phyloP scores from a whole-genome alignment of 1,140 invertebrate genomes.

The Dendroctonus valens region DNA sequence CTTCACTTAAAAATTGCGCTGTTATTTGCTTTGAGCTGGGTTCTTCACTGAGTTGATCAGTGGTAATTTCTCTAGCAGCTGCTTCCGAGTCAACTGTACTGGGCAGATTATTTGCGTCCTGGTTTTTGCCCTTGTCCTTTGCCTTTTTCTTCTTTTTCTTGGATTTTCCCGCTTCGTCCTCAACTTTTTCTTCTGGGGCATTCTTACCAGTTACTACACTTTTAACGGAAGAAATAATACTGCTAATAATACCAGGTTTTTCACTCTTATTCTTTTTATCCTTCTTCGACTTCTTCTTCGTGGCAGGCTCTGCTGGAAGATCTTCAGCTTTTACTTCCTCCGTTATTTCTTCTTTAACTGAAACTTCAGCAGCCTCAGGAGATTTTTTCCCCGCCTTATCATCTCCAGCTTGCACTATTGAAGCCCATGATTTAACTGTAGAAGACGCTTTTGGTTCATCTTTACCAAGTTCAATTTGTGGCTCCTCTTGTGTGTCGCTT shows the following conservation, averaged over 20 bases:
- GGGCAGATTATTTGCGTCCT: too few species aligned
- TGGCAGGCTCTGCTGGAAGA: neutral
- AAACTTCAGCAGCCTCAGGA: too few species aligned
- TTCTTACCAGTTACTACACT: constrained; percentile 37
- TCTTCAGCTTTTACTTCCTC: neutral
- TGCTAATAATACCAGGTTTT: constrained; percentile 35
- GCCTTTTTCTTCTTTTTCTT: constrained; percentile 29
- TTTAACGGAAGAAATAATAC: constrained; percentile 44
- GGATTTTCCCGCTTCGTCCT: constrained; percentile 15
- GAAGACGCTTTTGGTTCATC: neutral
- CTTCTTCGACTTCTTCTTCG: constrained; percentile 29
- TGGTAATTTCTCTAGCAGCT: too few species aligned
- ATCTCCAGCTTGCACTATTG: constrained; percentile 24
- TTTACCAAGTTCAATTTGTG: constrained; percentile 8
- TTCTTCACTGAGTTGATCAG: too few species aligned
- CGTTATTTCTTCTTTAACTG: constrained; percentile 2
- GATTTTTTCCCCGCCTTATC: neutral
- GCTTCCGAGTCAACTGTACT: too few species aligned
- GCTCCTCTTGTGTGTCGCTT: neutral
- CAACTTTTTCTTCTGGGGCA: constrained; percentile 9
- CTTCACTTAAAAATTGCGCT: too few species aligned
- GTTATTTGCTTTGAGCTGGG: too few species aligned
- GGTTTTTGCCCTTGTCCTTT: neutral
- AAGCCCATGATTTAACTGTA: constrained; percentile 35
- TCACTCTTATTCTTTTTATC: constrained; percentile 31